These are phyloP conservation scores for Drosophila emarginata DNA, from an alignment of 2,888 invertebrate genomes.

Conservation along the genomic window DNA sequence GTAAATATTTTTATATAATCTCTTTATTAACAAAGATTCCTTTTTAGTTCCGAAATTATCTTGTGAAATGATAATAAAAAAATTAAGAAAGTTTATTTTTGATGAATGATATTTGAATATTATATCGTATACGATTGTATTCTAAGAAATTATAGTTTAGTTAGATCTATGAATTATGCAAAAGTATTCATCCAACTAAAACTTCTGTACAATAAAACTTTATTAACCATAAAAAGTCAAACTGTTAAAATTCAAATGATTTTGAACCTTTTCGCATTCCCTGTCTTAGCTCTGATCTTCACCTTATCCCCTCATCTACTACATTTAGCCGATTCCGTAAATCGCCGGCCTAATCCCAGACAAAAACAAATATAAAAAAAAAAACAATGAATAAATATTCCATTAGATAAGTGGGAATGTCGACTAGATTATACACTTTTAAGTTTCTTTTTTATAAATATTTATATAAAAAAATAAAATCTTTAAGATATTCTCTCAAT, in stretches of 20 bases:
- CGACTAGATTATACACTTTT: no score
- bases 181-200: background rate
- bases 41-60: no score
- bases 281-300: no score
- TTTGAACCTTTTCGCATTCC: background rate
- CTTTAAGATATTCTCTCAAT: no score
- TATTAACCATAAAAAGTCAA: background rate
- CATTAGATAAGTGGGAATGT: no score
- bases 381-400: background rate
- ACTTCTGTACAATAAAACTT: slow-evolving; percentile 3
- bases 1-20: no score
- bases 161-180: background rate
- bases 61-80: no score
- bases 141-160: background rate
- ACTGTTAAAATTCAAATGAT: slow-evolving; percentile 6
- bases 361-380: slow-evolving; percentile 7
- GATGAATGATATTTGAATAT: background rate
- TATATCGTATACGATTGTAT: background rate
- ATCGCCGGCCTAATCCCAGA: slow-evolving; percentile 8
- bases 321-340: background rate
- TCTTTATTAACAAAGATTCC: no score
- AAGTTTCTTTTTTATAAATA: no score
- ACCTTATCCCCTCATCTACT: background rate
- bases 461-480: no score
- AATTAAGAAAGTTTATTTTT: background rate